Conservation (phyloP, 2,888 invertebrate genomes). For the Beris morrisii region DNA sequence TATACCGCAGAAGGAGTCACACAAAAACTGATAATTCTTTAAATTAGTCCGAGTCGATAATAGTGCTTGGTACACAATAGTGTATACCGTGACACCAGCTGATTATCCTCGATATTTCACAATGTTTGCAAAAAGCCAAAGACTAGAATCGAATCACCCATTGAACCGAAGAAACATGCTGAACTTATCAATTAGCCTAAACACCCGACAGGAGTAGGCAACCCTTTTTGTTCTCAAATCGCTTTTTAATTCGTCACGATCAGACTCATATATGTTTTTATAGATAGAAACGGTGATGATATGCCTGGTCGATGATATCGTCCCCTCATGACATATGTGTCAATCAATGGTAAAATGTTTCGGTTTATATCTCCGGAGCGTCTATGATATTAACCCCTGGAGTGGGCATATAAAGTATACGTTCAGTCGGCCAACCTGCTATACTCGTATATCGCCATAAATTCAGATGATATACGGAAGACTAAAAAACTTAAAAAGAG, state of each 20-base stretch:
- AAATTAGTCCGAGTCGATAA: no score
- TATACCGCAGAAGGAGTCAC: no score
- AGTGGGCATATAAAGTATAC: background rate
- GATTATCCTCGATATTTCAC: no score
- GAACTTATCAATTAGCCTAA: no score
- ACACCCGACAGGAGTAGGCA: no score
- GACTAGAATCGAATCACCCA: no score
- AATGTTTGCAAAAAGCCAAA: no score
- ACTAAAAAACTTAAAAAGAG: slow-evolving; percentile 21
- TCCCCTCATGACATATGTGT: slow-evolving; percentile 36
- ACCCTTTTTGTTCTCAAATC: slow-evolving; percentile 10
- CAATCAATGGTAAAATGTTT: slow-evolving; percentile 34
- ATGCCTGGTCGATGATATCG: slow-evolving; percentile 31
- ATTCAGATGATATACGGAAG: background rate
- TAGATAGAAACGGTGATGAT: slow-evolving; percentile 35
- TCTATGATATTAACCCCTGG: background rate
- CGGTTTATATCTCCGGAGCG: slow-evolving; percentile 1
- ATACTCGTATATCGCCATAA: background rate
- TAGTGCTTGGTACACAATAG: no score
- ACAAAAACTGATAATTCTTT: no score
- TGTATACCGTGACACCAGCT: no score
- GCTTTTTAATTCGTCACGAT: slow-evolving; percentile 33
- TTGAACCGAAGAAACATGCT: no score
- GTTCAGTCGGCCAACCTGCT: background rate
- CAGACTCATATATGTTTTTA: background rate